Evolutionary conservation across 1,140 invertebrate genomes (phyloP).

Genomic region (Drosophila kikkawai): DNA sequence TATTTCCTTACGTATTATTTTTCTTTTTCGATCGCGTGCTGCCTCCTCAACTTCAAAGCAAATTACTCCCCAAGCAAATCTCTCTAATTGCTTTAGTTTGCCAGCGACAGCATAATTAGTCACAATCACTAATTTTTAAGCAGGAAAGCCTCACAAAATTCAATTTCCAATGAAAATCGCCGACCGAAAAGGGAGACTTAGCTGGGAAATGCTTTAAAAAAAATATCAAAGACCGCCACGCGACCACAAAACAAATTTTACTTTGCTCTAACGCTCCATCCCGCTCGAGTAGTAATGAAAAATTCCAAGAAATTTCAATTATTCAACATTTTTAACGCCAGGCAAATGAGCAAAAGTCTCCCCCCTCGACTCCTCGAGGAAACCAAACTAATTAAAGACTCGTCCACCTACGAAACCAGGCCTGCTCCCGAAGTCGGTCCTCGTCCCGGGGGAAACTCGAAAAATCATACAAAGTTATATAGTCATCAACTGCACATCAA

Average conservation of each 20-base stretch:
- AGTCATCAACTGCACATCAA: constrained; percentile 82
- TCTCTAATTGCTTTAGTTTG: constrained; percentile 27
- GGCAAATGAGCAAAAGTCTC: constrained; percentile 59
- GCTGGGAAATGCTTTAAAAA: constrained; percentile 17
- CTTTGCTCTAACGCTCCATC: constrained; percentile 26
- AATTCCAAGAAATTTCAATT: constrained; percentile 81
- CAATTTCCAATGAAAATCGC: constrained; percentile 55
- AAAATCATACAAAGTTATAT: constrained; percentile 83
- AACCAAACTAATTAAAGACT: constrained; percentile 77
- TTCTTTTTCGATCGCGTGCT: too few species aligned
- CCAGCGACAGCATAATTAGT: constrained; percentile 63
- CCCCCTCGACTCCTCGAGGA: constrained; percentile 27
- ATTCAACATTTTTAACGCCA: constrained; percentile 83
- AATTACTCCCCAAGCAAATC: constrained; percentile 10
- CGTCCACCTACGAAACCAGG: constrained; percentile 74
- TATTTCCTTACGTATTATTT: too few species aligned
- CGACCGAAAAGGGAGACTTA: constrained; percentile 11
- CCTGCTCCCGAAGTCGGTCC: constrained; percentile 26
- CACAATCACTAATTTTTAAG: constrained; percentile 58
- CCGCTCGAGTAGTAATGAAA: constrained; percentile 62
- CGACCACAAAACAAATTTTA: constrained; percentile 68
- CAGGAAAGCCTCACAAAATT: constrained; percentile 50
- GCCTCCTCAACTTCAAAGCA: constrained; percentile 5
- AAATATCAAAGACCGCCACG: constrained; percentile 66
- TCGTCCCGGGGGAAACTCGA: constrained; percentile 34